Evolutionary conservation across 2,797 vertebrate species (phyloP).

Genomic region (Labroides dimidiatus): DNA sequence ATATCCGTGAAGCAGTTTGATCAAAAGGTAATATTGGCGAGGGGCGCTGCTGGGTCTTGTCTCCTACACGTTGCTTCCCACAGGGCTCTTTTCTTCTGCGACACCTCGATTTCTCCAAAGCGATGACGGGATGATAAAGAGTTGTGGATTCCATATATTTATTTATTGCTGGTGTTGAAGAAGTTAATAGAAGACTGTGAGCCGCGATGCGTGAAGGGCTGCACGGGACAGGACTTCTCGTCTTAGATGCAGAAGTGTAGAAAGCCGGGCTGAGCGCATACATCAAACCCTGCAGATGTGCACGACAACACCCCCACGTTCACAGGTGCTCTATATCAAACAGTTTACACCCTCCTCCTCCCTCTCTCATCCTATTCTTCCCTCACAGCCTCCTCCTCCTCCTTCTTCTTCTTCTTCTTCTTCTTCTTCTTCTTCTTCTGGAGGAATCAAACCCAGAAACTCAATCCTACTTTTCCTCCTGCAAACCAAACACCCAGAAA

Average conservation of each 20-base stretch:
- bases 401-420: too few species aligned
- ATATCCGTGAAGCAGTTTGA: slow-evolving; percentile 68
- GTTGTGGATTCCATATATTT: slow-evolving; percentile 77
- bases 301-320: slow-evolving; percentile 43
- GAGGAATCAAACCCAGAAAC: slow-evolving; percentile 33
- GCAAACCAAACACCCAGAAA: slow-evolving; percentile 42
- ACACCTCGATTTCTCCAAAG: slow-evolving; percentile 63
- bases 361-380: slow-evolving; percentile 25
- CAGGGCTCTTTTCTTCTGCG: slow-evolving; percentile 54
- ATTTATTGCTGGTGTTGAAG: slow-evolving; percentile 74
- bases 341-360: slow-evolving; percentile 55
- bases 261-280: slow-evolving; percentile 51
- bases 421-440: too few species aligned
- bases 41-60: slow-evolving; percentile 47
- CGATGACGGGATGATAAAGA: slow-evolving; percentile 72
- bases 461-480: slow-evolving; percentile 31
- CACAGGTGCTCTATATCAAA: slow-evolving; percentile 62
- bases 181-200: slow-evolving; percentile 69
- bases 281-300: slow-evolving; percentile 57
- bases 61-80: slow-evolving; percentile 48
- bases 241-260: slow-evolving; percentile 55
- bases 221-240: slow-evolving; percentile 56
- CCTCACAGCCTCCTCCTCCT: slow-evolving; percentile 51
- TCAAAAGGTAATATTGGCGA: slow-evolving; percentile 71
- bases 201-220: slow-evolving; percentile 72